Conservation (phyloP, 2,888 invertebrate species). For the Ctena decussata region DNA sequence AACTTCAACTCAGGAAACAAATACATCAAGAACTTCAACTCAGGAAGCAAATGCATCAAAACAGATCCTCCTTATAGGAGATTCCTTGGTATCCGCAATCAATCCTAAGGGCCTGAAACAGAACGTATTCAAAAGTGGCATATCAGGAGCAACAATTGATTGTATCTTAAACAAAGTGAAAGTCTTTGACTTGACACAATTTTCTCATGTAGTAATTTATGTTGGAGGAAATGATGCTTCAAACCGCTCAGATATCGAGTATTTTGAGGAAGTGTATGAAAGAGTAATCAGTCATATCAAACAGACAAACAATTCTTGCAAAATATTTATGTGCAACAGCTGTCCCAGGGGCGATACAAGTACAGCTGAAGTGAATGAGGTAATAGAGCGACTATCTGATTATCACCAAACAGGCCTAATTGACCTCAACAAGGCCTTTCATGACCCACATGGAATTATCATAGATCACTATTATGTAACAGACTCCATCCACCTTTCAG, state of each 20-base stretch:
- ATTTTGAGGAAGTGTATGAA: constrained; percentile 3
- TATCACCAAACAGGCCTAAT: not conserved
- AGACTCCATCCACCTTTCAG: not conserved
- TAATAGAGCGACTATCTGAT: not conserved
- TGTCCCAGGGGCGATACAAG: not conserved
- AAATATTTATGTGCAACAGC: constrained; percentile 2
- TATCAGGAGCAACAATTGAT: not conserved
- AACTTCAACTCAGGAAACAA: not conserved
- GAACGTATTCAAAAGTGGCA: not conserved
- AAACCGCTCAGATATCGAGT: not conserved
- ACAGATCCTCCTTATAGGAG: not conserved
- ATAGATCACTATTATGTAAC: not conserved
- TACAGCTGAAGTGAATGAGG: not conserved
- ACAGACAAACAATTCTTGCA: not conserved
- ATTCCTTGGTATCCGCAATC: not conserved
- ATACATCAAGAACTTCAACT: not conserved
- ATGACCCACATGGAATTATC: not conserved
- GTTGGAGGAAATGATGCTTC: constrained; percentile 15
- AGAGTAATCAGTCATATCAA: not conserved
- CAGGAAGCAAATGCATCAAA: not conserved
- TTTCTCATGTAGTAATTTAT: not conserved
- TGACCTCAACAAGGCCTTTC: not conserved
- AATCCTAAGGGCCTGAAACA: not conserved
- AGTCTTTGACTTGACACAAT: not conserved
- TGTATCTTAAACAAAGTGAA: not conserved